Evolutionary conservation across 2,888 invertebrate genomes (phyloP), one percentile per base, ranked within the genome.

Genomic region (Agriopis marginaria): DNA sequence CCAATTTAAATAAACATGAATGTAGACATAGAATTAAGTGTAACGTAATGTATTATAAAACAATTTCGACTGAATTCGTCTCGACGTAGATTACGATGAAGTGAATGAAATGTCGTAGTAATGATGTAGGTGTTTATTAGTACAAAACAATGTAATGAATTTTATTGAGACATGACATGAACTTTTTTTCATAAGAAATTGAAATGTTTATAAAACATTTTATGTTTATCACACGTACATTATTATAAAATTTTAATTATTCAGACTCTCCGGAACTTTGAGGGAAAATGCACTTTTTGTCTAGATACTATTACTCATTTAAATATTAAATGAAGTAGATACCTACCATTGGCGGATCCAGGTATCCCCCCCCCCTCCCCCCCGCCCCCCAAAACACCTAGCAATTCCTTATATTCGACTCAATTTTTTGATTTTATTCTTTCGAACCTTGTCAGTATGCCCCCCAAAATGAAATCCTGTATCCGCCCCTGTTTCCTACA

Each of bases 11-110:
- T 83, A 87, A 87, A 86, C 84, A 84, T 81, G 84, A 80, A 82
- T 77, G 77, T 82, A 84, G 84, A 77, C 79, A 79, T 88, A 89
- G 85, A 83, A 80, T 85, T 88, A 87, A 86, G 86, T 77, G 81
- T 88, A 84, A 85, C 82, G 82, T 89, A 87, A 88, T 89, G 87
- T 91, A 91, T 90, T 90, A 86, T 90, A 87, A 89, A 89, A 86
- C 89, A 89, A 89, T 92, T 91, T 92, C 85, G 93, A 93, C 93
- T 93, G 93, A 93, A 90, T 89, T 91, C 87, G 92, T 93, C 92
- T 92, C 85, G 90, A 84, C 86, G 90, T 93, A 92, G 92, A 90
- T 89, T 89, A 91, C 90, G 89, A 88, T 89, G 86, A 85, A 89
- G 88, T 91, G 88, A 89, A 90, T 89, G 89, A 86, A 88, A 87